Conservation (phyloP, 2,797 vertebrate species). For the Astyanax mexicanus region DNA sequence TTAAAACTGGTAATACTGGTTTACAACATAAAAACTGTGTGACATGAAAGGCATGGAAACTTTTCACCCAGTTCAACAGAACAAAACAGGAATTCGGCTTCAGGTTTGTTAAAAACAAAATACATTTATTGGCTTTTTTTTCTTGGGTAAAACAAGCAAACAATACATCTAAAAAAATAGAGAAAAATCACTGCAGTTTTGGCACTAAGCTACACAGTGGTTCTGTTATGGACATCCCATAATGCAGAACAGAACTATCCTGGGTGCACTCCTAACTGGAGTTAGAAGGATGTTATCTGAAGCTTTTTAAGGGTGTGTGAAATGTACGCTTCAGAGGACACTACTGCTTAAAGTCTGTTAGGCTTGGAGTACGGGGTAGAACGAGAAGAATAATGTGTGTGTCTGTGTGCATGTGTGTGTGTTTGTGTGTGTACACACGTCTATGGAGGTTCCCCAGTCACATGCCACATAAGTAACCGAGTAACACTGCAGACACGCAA, state of each 20-base stretch:
- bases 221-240: constrained; percentile 42
- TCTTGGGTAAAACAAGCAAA: constrained; percentile 57
- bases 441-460: constrained; percentile 27
- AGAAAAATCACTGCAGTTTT: constrained; percentile 58
- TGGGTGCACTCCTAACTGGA: constrained; percentile 9
- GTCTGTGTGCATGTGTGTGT: background rate
- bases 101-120: constrained; percentile 59
- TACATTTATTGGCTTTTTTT: constrained; percentile 57
- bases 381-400: background rate
- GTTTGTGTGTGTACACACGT: background rate
- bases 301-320: constrained; percentile 28
- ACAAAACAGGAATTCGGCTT: background rate
- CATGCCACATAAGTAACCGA: constrained; percentile 45
- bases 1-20: background rate
- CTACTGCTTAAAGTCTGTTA: constrained; percentile 30
- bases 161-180: constrained; percentile 53
- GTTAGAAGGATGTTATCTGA: constrained; percentile 17
- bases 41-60: background rate
- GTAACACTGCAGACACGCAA: constrained; percentile 24
- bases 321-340: constrained; percentile 1
- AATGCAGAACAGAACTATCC: constrained; percentile 48
- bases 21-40: background rate
- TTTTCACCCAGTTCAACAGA: background rate
- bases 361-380: background rate
- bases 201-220: constrained; percentile 62